A percentile compares a stretch with the other conserved stretches of the same genome.
phyloP scores from a whole-genome alignment of 2,797 vertebrate species.

The Balearica regulorum region DNA sequence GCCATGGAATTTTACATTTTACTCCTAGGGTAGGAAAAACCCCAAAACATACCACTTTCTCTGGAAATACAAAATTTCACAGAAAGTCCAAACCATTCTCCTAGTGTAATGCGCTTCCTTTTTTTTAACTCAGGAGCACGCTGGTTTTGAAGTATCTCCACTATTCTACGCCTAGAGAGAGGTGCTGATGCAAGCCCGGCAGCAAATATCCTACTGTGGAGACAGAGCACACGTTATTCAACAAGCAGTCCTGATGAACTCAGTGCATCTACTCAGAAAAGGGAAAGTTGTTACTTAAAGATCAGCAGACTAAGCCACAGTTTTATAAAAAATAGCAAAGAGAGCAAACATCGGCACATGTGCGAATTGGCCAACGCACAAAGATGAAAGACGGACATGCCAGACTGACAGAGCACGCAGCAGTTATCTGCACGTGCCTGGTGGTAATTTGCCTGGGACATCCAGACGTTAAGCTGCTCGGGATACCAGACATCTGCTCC shows the following conservation, averaged over 20 bases:
- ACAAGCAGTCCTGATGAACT: neutral
- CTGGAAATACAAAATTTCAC: neutral
- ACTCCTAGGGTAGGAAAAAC: neutral
- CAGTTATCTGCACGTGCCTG: neutral
- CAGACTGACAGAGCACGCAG: neutral
- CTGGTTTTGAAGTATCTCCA: fast-evolving
- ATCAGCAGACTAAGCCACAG: neutral
- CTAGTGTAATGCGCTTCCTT: neutral
- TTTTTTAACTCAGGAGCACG: too few species aligned
- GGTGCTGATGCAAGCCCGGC: neutral
- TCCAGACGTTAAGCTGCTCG: neutral
- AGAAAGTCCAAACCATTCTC: neutral
- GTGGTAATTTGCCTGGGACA: neutral
- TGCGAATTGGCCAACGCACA: fast-evolving
- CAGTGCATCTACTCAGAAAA: neutral
- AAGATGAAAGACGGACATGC: neutral
- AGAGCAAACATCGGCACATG: fast-evolving
- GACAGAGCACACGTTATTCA: neutral
- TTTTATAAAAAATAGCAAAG: neutral
- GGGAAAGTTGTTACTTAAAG: neutral
- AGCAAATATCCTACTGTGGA: neutral
- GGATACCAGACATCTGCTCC: neutral
- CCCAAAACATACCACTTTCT: neutral
- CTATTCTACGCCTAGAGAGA: neutral
- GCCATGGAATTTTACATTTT: neutral